These are phyloP conservation scores for Sebastes wilsoni DNA, from an alignment of 2,797 vertebrate genomes.

Conservation along the genomic window DNA sequence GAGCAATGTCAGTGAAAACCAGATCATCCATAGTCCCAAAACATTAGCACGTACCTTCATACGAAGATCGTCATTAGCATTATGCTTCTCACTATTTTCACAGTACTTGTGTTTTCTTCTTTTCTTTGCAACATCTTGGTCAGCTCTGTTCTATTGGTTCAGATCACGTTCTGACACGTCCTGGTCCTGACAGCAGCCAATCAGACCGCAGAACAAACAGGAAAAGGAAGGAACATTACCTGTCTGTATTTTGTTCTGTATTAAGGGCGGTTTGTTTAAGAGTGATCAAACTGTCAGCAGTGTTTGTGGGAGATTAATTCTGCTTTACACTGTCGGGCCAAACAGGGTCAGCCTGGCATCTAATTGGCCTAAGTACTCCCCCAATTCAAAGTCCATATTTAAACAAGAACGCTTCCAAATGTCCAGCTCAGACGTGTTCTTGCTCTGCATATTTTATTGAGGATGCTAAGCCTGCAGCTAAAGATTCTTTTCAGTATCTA, in stretches of 20 bases:
- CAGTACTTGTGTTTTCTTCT: neutral
- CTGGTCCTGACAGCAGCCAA: slow-evolving; percentile 57
- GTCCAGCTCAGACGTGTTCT: neutral
- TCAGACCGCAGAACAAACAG: slow-evolving; percentile 29
- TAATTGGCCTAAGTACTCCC: neutral
- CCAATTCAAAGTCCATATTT: neutral
- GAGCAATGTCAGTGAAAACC: neutral
- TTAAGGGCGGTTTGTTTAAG: neutral
- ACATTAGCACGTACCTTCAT: neutral
- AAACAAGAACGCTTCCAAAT: neutral
- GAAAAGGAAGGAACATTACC: neutral
- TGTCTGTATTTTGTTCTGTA: slow-evolving; percentile 5
- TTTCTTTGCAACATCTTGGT: neutral
- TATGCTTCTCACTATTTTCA: neutral
- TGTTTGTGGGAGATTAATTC: neutral
- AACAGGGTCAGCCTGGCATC: neutral
- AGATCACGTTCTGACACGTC: slow-evolving; percentile 5
- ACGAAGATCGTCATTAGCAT: neutral
- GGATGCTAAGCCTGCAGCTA: neutral
- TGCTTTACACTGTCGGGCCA: neutral
- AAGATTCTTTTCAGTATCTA: neutral
- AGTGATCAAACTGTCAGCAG: neutral
- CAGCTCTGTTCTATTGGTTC: neutral
- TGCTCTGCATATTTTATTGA: neutral
- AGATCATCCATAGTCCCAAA: neutral